Conservation (phyloP, 2,797 vertebrate genomes). For the Phyllotis vaccarum region DNA sequence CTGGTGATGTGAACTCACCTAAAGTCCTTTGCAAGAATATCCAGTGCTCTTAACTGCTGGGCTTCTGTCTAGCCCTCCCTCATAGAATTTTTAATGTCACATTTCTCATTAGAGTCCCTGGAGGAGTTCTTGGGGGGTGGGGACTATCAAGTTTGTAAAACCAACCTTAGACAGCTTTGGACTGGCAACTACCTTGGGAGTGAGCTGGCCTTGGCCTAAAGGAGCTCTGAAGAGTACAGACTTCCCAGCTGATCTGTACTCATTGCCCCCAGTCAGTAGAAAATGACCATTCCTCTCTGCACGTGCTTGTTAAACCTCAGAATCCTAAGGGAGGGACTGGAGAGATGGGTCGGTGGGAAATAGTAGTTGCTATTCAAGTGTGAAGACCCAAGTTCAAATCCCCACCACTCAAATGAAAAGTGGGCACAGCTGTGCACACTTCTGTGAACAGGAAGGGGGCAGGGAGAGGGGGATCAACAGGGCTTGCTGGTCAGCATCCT, state of each 20-base stretch:
- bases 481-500: neutral
- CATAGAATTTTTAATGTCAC: neutral
- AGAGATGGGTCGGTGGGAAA: neutral
- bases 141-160: neutral
- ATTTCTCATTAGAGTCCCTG: conserved; percentile 18
- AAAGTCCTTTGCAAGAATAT: neutral
- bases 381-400: neutral
- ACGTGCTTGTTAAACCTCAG: neutral
- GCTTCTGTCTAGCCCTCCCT: neutral
- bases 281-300: neutral
- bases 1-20: neutral
- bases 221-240: neutral
- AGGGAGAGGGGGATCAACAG: neutral
- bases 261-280: neutral
- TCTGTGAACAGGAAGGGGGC: neutral
- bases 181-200: neutral
- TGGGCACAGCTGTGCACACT: neutral
- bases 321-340: neutral
- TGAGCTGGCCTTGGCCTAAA: neutral
- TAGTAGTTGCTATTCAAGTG: neutral
- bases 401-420: neutral
- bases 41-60: neutral
- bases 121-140: neutral
- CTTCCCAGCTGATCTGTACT: neutral
- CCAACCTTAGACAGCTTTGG: neutral